phyloP scores from a whole-genome alignment of 2,888 invertebrate species.

The Hirudinaria manillensis region DNA sequence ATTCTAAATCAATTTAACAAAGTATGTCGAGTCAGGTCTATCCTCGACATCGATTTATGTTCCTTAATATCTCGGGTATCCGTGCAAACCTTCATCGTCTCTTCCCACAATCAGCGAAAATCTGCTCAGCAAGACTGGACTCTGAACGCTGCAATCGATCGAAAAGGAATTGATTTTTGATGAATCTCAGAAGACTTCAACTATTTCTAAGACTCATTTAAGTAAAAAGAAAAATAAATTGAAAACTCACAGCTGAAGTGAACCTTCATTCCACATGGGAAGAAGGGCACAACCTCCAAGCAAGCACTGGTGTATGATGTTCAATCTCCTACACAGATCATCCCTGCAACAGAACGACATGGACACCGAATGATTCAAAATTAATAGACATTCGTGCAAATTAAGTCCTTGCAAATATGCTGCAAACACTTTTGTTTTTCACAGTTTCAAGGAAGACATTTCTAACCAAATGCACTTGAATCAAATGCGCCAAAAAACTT shows the following conservation, averaged over 20 bases:
- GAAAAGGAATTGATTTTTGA: not conserved
- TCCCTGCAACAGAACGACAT: constrained; percentile 57
- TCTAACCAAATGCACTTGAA: no score
- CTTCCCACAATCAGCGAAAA: constrained; percentile 38
- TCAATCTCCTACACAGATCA: constrained; percentile 65
- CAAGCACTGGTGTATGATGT: constrained; percentile 64
- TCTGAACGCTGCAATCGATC: constrained; percentile 42
- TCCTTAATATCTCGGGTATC: not conserved
- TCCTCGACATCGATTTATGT: no score
- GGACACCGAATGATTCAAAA: no score
- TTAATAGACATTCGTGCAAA: no score
- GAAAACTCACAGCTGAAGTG: constrained; percentile 50
- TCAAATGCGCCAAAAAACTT: no score
- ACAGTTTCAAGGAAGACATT: no score
- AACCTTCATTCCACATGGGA: constrained; percentile 63
- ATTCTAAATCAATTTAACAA: not conserved
- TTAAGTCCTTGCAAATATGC: no score
- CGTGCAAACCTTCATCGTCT: constrained; percentile 27
- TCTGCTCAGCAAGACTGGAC: constrained; percentile 44
- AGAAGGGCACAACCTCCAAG: constrained; percentile 64
- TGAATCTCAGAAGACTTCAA: not conserved
- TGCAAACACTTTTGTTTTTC: no score
- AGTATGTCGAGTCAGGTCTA: not conserved
- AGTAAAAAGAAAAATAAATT: not conserved
- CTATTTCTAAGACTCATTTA: not conserved